Evolutionary conservation across 2,113 vertebrate genomes (phyloP), one percentile per base, ranked within the genome.

Genomic region (Toxostoma redivivum): DNA sequence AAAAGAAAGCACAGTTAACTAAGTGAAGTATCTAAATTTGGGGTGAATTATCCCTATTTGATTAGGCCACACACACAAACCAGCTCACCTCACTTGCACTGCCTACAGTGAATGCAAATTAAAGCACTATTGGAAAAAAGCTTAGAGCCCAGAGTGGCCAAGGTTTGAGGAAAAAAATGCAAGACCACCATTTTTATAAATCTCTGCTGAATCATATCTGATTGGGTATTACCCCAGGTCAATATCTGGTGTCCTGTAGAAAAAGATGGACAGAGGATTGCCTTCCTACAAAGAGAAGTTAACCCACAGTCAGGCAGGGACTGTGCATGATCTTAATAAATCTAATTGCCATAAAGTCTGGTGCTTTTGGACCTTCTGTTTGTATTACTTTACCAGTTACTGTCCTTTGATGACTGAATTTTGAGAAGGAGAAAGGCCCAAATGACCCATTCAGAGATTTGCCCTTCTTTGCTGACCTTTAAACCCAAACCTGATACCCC

Each of bases 381-480:
- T 47, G 19, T 31, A 12, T 81, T 62, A 27, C 58, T 92, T 82
- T 65, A 38, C n/a, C 30, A 56, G 38, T 60, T 76, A n/a, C 33
- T 71, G 15, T 76, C 50, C 20, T 83, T 66, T 47, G 51, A 25
- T 54, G 44, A 15, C 60, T 56, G 81, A 65, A 79, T 87, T 81
- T 84, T 76, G 56, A 81, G 76, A 35, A 70, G 28, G 25, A 86
- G 16, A 81, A 83, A 90, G n/a, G 37, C 23, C 79, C 88, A 95
- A 93, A 86, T 56, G 48, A 86, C 48, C 66, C 62, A 51, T 47
- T 96, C 74, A 92, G 81, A 58, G 48, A 56, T 67, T 53, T 83
- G 27, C 21, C 72, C 67, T 73, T 88, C 56, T 88, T 86, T 80
- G 35, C 44, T 93, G 87, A 92, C 80, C 89, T 95, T 95, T 94